Conservation (phyloP, 2,113 vertebrate genomes). For the Lasiurus borealis region DNA sequence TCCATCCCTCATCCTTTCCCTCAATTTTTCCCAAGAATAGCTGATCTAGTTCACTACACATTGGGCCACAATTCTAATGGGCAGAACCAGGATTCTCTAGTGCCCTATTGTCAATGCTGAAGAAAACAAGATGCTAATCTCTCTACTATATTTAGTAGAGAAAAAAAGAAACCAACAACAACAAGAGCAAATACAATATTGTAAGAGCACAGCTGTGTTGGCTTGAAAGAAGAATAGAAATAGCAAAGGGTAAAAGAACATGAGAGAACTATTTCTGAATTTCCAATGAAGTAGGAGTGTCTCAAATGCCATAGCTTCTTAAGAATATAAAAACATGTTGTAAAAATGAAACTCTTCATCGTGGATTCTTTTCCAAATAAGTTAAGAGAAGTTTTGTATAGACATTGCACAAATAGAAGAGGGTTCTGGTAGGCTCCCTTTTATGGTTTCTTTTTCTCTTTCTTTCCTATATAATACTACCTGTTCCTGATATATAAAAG, state of each 20-base stretch:
- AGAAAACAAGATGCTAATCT: not conserved
- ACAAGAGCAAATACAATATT: not conserved
- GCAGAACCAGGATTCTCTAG: not conserved
- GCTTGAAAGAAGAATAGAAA: not conserved
- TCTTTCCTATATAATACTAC: not conserved
- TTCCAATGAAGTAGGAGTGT: not conserved
- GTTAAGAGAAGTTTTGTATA: not conserved
- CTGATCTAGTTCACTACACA: not conserved
- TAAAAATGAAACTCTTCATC: constrained; percentile 2
- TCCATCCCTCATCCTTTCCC: not conserved
- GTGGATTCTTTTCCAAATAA: not conserved
- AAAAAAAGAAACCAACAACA: not conserved
- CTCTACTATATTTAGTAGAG: not conserved
- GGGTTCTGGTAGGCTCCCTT: not conserved
- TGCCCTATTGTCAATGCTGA: not conserved
- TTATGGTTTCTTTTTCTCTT: not conserved
- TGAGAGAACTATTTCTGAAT: not conserved
- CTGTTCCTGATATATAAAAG: not conserved
- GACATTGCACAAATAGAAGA: not conserved
- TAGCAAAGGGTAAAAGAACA: not conserved
- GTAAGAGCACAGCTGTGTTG: not conserved
- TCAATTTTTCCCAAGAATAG: not conserved
- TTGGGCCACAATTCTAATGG: not conserved
- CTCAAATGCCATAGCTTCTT: not conserved
- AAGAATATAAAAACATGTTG: not conserved